Evolutionary conservation across 2,888 invertebrate genomes (phyloP).

Genomic region (Spisula subtruncata): DNA sequence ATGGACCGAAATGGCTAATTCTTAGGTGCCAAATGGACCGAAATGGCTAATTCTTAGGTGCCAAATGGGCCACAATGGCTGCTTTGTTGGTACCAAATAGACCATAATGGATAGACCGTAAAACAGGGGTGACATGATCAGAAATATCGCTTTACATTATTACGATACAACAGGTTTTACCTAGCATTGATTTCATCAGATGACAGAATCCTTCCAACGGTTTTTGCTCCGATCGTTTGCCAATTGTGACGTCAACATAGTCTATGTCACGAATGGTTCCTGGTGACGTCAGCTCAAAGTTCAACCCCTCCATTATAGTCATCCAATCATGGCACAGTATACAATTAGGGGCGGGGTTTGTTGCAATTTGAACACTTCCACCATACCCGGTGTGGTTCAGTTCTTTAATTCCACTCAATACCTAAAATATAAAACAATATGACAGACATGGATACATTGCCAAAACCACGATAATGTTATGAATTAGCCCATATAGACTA

Average conservation of each 20-base stretch:
- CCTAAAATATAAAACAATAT: constrained; percentile 2
- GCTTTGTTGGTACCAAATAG: too few species aligned
- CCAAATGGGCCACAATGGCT: too few species aligned
- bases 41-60: too few species aligned
- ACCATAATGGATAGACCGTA: too few species aligned
- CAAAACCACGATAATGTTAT: too few species aligned
- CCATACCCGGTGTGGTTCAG: constrained; percentile 30
- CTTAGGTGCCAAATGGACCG: too few species aligned
- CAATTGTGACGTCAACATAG: constrained; percentile 44
- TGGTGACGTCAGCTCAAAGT: constrained; percentile 52
- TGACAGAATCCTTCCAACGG: constrained; percentile 49
- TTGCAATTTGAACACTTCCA: constrained; percentile 32
- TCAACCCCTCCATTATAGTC: constrained; percentile 52
- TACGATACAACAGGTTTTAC: constrained; percentile 23
- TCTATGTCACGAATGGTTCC: constrained; percentile 42
- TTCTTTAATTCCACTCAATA: constrained; percentile 26
- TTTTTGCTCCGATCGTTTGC: constrained; percentile 36
- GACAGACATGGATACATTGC: neutral
- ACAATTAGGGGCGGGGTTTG: constrained; percentile 40
- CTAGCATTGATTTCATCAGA: constrained; percentile 46
- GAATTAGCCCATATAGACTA: too few species aligned
- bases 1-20: too few species aligned
- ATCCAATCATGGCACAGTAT: constrained; percentile 53
- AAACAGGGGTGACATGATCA: too few species aligned
- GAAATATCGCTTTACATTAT: too few species aligned